Conservation (phyloP, 2,797 vertebrate genomes). For the Amblyopsis hoosieri region DNA sequence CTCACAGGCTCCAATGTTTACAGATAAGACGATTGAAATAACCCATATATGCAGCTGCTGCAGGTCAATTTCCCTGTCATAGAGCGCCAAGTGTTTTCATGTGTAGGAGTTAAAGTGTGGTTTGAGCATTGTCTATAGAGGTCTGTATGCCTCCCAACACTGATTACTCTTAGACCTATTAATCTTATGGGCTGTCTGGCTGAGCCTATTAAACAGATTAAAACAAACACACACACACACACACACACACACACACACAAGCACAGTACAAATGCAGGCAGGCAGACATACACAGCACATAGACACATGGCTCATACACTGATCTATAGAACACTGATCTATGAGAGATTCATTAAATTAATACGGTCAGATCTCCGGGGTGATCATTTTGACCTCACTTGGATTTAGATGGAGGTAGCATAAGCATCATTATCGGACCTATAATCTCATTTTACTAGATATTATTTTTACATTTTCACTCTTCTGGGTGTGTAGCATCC, state of each 20-base stretch:
- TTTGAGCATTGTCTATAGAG: conserved; percentile 66
- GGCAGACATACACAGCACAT: conserved; percentile 3
- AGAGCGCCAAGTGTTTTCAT: conserved; percentile 33
- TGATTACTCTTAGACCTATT: conserved; percentile 59
- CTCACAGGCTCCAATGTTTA: not conserved
- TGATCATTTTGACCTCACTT: not conserved
- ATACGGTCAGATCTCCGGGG: conserved; percentile 4
- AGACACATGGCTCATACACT: not conserved
- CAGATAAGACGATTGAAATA: conserved; percentile 23
- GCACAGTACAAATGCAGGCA: conserved; percentile 3
- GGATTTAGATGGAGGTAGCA: conserved; percentile 1
- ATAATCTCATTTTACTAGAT: conserved; percentile 1
- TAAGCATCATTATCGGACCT: conserved; percentile 9
- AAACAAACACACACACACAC: conserved; percentile 4
- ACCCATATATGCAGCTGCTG: not conserved
- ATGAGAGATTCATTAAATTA: not conserved
- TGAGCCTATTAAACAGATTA: not conserved
- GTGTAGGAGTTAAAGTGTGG: conserved; percentile 59
- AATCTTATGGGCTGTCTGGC: conserved; percentile 40
- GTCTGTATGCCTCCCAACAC: conserved; percentile 58
- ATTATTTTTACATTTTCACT: conserved; percentile 10
- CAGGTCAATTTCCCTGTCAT: conserved; percentile 7
- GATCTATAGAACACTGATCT: not conserved
- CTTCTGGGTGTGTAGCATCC: conserved; percentile 3
- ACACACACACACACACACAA: conserved; percentile 9